Evolutionary conservation across 2,888 invertebrate species (phyloP).

Genomic region (Ectemnius continuus): DNA sequence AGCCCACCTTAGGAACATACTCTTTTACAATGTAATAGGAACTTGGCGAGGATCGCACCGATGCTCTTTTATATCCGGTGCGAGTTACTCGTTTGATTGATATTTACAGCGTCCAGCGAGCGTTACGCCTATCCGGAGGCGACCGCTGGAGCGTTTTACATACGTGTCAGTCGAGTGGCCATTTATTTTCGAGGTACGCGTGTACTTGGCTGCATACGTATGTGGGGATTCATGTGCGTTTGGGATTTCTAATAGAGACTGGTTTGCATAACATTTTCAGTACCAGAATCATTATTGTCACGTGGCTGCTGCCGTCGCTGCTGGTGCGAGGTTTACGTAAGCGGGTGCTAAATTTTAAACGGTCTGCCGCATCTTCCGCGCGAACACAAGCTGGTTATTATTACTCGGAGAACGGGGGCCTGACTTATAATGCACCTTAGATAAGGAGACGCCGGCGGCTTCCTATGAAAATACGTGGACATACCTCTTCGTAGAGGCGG

Average conservation of each 20-base stretch:
- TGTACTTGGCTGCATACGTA: neutral
- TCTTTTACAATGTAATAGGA: conserved; percentile 66
- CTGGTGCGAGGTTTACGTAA: conserved; percentile 33
- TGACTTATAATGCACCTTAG: neutral
- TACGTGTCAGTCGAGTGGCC: too few relatives aligned
- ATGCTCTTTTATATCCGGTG: too few relatives aligned
- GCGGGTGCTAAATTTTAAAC: conserved; percentile 31
- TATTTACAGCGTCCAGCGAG: neutral
- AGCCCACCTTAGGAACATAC: conserved; percentile 68
- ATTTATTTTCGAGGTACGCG: neutral
- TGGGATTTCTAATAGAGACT: conserved; percentile 24
- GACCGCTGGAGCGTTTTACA: too few relatives aligned
- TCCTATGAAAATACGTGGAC: too few relatives aligned
- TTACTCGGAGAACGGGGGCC: too few relatives aligned
- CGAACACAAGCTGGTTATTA: neutral
- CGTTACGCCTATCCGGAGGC: neutral
- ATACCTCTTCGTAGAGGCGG: neutral
- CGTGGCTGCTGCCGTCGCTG: conserved; percentile 14
- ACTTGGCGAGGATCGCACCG: conserved; percentile 46
- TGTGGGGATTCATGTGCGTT: conserved; percentile 36
- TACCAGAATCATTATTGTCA: conserved; percentile 52
- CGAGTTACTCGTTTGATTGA: too few relatives aligned
- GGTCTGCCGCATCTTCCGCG: neutral
- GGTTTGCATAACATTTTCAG: conserved; percentile 47
- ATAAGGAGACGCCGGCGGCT: neutral